Base-by-base conservation (phyloP, 2,888 invertebrate genomes). In the Unio pictorum region DNA sequence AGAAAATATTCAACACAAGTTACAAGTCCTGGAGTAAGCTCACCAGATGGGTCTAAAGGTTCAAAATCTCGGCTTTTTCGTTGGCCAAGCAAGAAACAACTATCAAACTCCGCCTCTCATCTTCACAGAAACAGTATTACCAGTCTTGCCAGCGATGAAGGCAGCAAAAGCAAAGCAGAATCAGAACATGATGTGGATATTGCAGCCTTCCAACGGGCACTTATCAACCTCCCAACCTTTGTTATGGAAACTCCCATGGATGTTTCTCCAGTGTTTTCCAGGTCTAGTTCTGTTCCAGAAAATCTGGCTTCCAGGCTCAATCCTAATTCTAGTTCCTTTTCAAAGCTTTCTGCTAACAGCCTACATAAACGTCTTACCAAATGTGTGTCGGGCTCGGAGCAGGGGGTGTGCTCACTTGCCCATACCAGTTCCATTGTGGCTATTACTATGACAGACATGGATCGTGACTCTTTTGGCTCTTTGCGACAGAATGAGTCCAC, bases 201-300 rank as follows among this genome's bases (percentile, higher is more conserved):
- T 61, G 87, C 91, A 55, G 92, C 92, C 58, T 92, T 93, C 81
- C 92, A 92, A 85, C 88, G 91, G 75, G 92, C 92, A 79, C 88
- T 93, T 34, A 92, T 92, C 80, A 93, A 92, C 84, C 87, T 92
- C 70, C 93, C 93, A 0, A 88, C 86, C 4, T 89, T 88, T 77
- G 89, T 88, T 60, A 85, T 89, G 80, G 89, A 89, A 70, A 87
- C 88, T 1, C 85, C 87, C 4, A 73, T 83, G 28, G 88, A 89
- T 73, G 83, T 86, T 7, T 87, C 89, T 1, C 87, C 87, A 1
- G 83, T 88, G 54, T 84, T 88, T 67, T 88, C 88, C 3, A 72
- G 89, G n/a, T 89, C 88, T 55, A 89, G 88, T 74, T 88, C 89
- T 11, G 88, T 89, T 54, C 89, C 89, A 17, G 86, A 87, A 64